Evolutionary conservation across 2,113 vertebrate genomes (phyloP).

Genomic region (Leucoraja erinaceus): DNA sequence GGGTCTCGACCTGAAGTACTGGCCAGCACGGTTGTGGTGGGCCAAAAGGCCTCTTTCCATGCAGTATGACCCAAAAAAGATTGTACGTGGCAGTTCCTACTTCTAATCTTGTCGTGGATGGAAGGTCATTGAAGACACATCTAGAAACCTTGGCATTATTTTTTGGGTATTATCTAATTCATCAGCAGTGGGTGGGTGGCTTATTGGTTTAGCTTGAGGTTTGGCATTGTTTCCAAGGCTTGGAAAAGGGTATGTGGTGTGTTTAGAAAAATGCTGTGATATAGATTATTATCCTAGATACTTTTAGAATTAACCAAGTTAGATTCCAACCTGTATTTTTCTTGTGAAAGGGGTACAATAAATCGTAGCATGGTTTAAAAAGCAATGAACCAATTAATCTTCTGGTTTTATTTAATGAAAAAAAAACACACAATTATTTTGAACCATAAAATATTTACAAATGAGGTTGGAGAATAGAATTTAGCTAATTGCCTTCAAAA

Average conservation of each 20-base stretch:
- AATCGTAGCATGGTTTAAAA: background rate
- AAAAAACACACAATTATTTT: background rate
- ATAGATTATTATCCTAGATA: too few species aligned
- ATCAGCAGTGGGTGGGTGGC: background rate
- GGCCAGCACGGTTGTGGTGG: too few species aligned
- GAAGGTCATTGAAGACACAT: too few species aligned
- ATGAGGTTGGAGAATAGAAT: background rate
- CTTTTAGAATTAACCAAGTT: background rate
- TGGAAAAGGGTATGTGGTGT: background rate
- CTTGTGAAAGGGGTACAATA: background rate
- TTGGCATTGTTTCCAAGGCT: background rate
- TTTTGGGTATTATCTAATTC: background rate
- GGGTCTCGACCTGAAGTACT: too few species aligned
- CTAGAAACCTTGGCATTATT: too few species aligned
- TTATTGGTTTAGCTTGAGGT: background rate
- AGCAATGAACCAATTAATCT: background rate
- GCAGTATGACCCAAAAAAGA: too few species aligned
- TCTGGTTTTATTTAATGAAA: constrained; percentile 27
- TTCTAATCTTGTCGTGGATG: too few species aligned
- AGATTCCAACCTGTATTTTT: background rate
- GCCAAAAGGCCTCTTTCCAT: too few species aligned
- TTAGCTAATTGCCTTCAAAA: constrained; percentile 17
- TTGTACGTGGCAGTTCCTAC: too few species aligned
- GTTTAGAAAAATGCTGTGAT: background rate
- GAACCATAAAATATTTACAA: constrained; percentile 24